phyloP scores from a whole-genome alignment of 2,888 invertebrate genomes.

The Lithophane socia region DNA sequence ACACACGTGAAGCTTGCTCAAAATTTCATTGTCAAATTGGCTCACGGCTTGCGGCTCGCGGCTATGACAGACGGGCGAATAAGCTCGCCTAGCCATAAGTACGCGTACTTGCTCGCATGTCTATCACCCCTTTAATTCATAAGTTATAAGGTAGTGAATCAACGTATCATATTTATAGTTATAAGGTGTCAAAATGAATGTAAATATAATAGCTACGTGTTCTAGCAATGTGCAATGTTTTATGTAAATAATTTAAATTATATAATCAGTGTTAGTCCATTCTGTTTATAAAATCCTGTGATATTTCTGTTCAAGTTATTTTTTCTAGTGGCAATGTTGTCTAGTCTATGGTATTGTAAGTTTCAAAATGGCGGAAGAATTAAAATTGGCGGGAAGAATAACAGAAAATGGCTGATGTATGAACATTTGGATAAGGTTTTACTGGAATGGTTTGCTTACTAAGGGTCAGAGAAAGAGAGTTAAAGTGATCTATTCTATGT shows the following conservation, averaged over 20 bases:
- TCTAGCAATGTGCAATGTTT: slow-evolving; percentile 55
- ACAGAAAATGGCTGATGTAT: background rate
- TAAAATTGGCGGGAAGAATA: slow-evolving; percentile 4
- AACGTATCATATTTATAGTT: background rate
- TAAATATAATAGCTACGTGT: slow-evolving; percentile 54
- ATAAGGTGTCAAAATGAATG: slow-evolving; percentile 8
- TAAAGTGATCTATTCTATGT: background rate
- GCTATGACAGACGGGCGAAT: too few species aligned
- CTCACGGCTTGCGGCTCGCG: too few species aligned
- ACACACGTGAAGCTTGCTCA: too few species aligned
- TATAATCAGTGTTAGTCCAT: slow-evolving; percentile 31
- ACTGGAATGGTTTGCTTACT: background rate
- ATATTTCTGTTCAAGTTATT: slow-evolving; percentile 50
- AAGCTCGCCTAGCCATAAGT: too few species aligned
- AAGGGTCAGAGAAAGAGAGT: background rate
- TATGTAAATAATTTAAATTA: slow-evolving; percentile 45
- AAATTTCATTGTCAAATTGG: too few species aligned
- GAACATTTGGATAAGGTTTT: background rate
- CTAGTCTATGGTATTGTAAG: slow-evolving; percentile 2
- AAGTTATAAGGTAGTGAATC: background rate
- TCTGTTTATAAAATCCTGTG: slow-evolving; percentile 54
- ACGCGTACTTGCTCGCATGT: too few species aligned
- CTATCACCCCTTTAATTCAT: background rate
- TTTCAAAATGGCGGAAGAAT: slow-evolving; percentile 2
- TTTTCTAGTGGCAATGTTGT: slow-evolving; percentile 38